Evolutionary conservation across 2,797 vertebrate species (phyloP).

Genomic region (Hydrolagus colliei): DNA sequence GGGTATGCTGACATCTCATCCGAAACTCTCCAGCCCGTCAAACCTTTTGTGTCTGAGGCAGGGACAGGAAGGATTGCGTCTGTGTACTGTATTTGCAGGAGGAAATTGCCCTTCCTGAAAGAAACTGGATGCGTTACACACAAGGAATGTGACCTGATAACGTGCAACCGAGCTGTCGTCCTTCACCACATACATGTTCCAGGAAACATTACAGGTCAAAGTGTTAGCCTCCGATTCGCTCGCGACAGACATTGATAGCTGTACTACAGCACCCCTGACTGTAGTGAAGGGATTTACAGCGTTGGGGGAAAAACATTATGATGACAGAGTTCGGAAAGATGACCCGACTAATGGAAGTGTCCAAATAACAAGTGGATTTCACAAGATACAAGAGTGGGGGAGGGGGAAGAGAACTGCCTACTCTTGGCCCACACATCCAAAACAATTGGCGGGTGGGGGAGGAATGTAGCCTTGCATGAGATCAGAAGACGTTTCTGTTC

Average conservation of each 20-base stretch:
- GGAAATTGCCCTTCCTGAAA: neutral
- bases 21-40: too few relatives aligned
- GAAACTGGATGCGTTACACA: neutral
- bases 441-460: too few relatives aligned
- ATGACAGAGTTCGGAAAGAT: too few relatives aligned
- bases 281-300: neutral
- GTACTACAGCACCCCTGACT: neutral
- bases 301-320: neutral
- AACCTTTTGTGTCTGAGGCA: neutral
- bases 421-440: too few relatives aligned
- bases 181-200: neutral
- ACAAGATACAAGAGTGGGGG: too few relatives aligned
- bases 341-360: too few relatives aligned
- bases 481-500: too few relatives aligned
- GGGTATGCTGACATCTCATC: too few relatives aligned
- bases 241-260: neutral
- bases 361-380: too few relatives aligned
- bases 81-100: neutral
- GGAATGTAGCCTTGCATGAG: too few relatives aligned
- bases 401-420: too few relatives aligned
- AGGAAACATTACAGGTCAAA: neutral
- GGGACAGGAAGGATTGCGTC: too few relatives aligned
- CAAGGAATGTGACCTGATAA: neutral
- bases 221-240: neutral
- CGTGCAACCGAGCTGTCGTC: neutral